phyloP scores from a whole-genome alignment of 2,888 invertebrate species.

The Choreutis nemorana region DNA sequence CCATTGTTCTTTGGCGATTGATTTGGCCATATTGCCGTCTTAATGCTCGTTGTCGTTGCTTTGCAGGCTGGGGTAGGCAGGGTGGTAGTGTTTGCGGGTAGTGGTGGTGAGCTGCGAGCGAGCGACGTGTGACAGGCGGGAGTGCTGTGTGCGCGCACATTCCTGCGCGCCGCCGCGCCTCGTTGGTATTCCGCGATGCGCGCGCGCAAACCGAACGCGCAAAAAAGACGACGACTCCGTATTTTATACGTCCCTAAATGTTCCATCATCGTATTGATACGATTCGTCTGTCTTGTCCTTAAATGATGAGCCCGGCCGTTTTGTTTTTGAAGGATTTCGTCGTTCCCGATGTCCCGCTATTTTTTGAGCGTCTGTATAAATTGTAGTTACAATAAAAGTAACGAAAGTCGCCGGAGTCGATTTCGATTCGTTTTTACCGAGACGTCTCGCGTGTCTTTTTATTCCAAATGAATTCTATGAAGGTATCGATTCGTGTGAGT shows the following conservation, averaged over 20 bases:
- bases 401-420: not conserved
- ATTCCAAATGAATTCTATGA: no score
- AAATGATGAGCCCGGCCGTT: conserved; percentile 27
- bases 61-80: conserved; percentile 16
- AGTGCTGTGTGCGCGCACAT: conserved; percentile 22
- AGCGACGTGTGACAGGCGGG: conserved; percentile 17
- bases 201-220: conserved; percentile 44
- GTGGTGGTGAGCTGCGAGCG: conserved; percentile 7
- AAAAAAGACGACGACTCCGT: conserved; percentile 58
- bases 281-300: conserved; percentile 32
- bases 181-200: conserved; percentile 49
- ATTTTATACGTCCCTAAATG: conserved; percentile 57
- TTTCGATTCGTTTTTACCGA: not conserved
- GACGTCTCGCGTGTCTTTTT: conserved; percentile 2
- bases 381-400: conserved; percentile 2
- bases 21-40: conserved; percentile 21
- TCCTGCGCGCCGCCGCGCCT: conserved; percentile 28
- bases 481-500: no score
- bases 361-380: conserved; percentile 17
- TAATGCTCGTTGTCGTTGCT: conserved; percentile 12
- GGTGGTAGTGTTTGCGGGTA: conserved; percentile 13
- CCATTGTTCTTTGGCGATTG: no score
- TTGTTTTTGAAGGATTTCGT: conserved; percentile 31
- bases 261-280: conserved; percentile 51
- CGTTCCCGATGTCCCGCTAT: conserved; percentile 20